Evolutionary conservation across 2,797 vertebrate species (phyloP).

Genomic region (Staurois parvus): DNA sequence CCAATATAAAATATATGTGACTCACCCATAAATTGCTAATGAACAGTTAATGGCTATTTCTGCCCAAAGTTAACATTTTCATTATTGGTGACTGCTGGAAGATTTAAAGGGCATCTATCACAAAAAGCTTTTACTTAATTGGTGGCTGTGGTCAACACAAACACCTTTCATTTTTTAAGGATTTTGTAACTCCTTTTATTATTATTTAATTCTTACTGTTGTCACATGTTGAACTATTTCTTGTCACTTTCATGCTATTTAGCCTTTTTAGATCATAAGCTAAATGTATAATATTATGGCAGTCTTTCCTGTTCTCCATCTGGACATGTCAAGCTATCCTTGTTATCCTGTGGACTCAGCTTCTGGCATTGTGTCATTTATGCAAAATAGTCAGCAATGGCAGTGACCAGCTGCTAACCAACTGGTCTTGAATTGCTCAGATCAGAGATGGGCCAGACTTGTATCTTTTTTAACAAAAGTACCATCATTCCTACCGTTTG

Average conservation of each 20-base stretch:
- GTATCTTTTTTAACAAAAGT: no score
- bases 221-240: neutral
- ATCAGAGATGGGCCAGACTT: neutral
- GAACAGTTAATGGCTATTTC: no score
- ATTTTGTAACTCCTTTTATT: no score
- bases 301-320: slow-evolving; percentile 21
- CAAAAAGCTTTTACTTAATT: neutral
- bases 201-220: no score
- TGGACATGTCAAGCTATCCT: slow-evolving; percentile 57
- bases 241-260: neutral
- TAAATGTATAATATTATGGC: neutral
- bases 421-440: accelerated
- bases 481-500: no score
- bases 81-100: no score
- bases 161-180: no score
- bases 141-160: neutral
- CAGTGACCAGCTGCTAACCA: slow-evolving; percentile 5
- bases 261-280: slow-evolving; percentile 4
- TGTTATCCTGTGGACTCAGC: slow-evolving; percentile 53
- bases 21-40: neutral
- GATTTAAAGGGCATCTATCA: neutral
- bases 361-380: slow-evolving; percentile 52
- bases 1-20: neutral
- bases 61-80: no score
- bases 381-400: no score